phyloP scores from a whole-genome alignment of 2,888 invertebrate species.

The Meteorus cinctellus region DNA sequence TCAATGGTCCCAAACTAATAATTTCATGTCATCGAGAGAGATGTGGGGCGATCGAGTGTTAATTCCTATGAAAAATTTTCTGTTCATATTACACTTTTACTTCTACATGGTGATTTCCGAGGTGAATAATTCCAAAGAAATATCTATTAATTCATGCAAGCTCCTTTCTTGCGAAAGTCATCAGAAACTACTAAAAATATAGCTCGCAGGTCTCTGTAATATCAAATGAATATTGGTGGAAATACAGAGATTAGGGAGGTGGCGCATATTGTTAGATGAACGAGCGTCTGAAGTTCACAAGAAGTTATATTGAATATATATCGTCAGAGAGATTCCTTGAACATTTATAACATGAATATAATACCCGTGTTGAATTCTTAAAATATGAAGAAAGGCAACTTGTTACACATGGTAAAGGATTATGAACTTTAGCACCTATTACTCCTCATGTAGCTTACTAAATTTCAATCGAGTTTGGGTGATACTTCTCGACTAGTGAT shows the following conservation, averaged over 20 bases:
- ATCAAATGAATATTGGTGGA: not conserved
- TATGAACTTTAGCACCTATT: not conserved
- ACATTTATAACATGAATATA: not conserved
- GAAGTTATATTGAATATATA: not conserved
- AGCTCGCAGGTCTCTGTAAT: not conserved
- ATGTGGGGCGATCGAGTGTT: too few species aligned
- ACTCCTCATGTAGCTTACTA: not conserved
- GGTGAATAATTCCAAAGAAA: too few species aligned
- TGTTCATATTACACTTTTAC: too few species aligned
- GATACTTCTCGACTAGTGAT: not conserved
- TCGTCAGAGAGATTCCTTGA: not conserved
- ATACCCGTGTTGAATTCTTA: not conserved
- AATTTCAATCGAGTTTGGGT: conserved; percentile 12
- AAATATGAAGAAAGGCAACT: not conserved
- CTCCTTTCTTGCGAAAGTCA: not conserved
- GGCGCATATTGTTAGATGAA: not conserved
- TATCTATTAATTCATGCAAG: not conserved
- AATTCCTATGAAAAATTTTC: too few species aligned
- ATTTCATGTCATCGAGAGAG: too few species aligned
- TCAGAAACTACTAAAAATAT: too few species aligned
- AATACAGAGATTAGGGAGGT: not conserved
- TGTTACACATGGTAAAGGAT: conserved; percentile 10
- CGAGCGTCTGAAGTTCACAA: not conserved
- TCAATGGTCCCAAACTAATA: too few species aligned
- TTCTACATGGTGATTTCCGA: too few species aligned